Base-by-base conservation (phyloP, 2,797 vertebrate genomes). In the Chrosomus eos region DNA sequence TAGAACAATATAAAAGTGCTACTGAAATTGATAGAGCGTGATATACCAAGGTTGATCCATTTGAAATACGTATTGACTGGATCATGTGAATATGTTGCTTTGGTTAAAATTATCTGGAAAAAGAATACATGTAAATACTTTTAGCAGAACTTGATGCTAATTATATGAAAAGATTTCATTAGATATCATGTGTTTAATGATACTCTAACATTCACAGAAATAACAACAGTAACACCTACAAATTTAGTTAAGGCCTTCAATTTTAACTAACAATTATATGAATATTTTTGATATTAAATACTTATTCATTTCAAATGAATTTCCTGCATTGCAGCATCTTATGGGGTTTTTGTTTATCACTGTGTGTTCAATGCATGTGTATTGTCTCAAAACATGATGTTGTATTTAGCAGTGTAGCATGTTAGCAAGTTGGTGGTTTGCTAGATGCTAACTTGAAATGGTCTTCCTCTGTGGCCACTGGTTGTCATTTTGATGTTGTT, bases 401-500 rank as follows among this genome's bases (percentile, higher is more conserved):
- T 67, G 28, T 36, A 14, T 67, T 64, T 5, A 33, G 7, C 19
- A 79, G 26, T 8, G 19, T 80, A 33, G 18, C n/a, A 14, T 48
- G 33, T 51, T 33, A 33, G 21, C 26, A 48, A 79, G 18, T 45
- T 62, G 9, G 8, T 40, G 23, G 10, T 19, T 19, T 6, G 16
- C 28, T 36, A 5, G 38, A 78, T 23, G 40, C 19, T 66, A 33
- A 23, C 43, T 51, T 45, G 7, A 70, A 53, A 51, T 21, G 5
- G 68, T 81, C 36, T 40, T 21, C 6, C 2, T 43, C 2, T 31
- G 26, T 60, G 40, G 70, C 23, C 45, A 8, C 14, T 48, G 40
- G 70, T 60, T 60, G 71, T 82, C 53, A n/a, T 26, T 62, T 82
- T n/a, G 14, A 43, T 68, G 40, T 68, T 40, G 5, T 28, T 82